Conservation (phyloP, 2,888 invertebrate species). For the Helleia helle region DNA sequence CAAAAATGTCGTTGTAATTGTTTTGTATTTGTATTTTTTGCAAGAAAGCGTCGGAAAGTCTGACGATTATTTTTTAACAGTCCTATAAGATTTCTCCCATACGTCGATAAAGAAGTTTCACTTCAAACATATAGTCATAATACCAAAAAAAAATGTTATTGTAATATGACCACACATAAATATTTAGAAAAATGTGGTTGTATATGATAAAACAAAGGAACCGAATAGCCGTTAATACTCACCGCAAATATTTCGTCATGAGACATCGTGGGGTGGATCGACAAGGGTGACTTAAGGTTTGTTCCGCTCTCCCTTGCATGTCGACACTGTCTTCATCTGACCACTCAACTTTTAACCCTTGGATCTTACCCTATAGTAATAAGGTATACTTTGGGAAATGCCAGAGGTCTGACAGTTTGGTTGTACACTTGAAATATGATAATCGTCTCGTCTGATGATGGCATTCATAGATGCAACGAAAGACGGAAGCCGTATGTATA, state of each 20-base stretch:
- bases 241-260: slow-evolving; percentile 54
- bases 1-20: too few species aligned
- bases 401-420: slow-evolving; percentile 9
- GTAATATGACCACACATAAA: too few species aligned
- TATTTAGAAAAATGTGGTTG: too few species aligned
- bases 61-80: too few species aligned
- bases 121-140: too few species aligned
- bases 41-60: too few species aligned
- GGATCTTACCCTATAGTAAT: slow-evolving; percentile 11
- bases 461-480: slow-evolving; percentile 60
- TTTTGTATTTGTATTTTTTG: too few species aligned
- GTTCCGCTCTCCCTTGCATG: slow-evolving; percentile 47
- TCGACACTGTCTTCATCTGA: slow-evolving; percentile 25
- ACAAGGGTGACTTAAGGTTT: slow-evolving; percentile 47
- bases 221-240: slow-evolving; percentile 45
- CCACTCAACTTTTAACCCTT: slow-evolving; percentile 14
- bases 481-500: slow-evolving; percentile 46
- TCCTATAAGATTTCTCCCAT: too few species aligned
- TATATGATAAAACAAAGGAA: slow-evolving; percentile 30
- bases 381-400: slow-evolving; percentile 16
- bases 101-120: too few species aligned
- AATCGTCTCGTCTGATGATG: slow-evolving; percentile 60
- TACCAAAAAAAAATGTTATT: too few species aligned
- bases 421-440: slow-evolving; percentile 56
- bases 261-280: slow-evolving; percentile 47